Evolutionary conservation across 2,113 vertebrate species (phyloP).

Genomic region (Oncorhynchus clarkii): DNA sequence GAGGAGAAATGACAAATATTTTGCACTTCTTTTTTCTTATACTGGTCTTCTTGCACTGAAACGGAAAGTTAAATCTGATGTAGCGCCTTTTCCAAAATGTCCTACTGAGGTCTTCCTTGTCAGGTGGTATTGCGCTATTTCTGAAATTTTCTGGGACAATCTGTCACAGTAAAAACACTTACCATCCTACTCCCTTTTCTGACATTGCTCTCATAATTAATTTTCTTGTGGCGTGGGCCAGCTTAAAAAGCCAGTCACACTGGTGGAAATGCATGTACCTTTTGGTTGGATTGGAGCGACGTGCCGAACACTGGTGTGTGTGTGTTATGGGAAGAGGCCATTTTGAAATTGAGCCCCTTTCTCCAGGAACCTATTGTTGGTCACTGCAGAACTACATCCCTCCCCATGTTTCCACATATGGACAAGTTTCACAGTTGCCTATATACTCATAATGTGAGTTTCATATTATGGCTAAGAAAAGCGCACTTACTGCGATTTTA

Average conservation of each 20-base stretch:
- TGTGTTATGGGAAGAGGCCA: background rate
- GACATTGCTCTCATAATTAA: no score
- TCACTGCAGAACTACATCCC: slow-evolving; percentile 1
- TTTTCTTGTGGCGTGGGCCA: no score
- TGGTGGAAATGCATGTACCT: background rate
- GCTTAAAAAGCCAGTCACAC: no score
- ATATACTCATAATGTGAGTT: background rate
- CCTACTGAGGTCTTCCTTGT: slow-evolving; percentile 82
- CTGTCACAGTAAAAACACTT: slow-evolving; percentile 23
- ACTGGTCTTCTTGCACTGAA: slow-evolving; percentile 65
- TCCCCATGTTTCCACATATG: background rate
- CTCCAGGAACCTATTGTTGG: background rate
- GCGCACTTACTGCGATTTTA: slow-evolving; percentile 44
- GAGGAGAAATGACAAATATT: slow-evolving; percentile 35
- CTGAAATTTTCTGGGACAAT: slow-evolving; percentile 66
- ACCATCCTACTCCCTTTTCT: background rate
- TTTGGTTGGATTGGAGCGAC: background rate
- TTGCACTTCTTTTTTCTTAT: background rate
- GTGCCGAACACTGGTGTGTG: background rate
- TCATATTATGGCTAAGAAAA: slow-evolving; percentile 26
- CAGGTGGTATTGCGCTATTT: slow-evolving; percentile 87
- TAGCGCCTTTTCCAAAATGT: slow-evolving; percentile 65
- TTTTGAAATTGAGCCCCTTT: background rate
- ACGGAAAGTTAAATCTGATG: slow-evolving; percentile 56
- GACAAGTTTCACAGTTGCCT: background rate